Evolutionary conservation across 1,140 invertebrate species (phyloP).

Genomic region (Lanistes nyassanus): DNA sequence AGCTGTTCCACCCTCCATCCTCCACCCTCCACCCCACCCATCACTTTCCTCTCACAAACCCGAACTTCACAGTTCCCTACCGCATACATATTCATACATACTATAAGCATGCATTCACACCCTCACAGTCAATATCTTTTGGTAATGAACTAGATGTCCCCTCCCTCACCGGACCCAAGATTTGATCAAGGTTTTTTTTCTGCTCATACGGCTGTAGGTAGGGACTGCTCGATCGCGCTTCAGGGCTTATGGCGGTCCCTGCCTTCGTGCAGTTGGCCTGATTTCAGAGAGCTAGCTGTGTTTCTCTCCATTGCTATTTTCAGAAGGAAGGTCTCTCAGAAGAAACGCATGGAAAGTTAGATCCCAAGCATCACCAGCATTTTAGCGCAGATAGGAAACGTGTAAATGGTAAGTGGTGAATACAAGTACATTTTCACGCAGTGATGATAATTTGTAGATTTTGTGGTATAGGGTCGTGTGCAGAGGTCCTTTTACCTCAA

Average conservation of each 20-base stretch:
- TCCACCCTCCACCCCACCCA: not conserved
- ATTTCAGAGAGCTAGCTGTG: no score
- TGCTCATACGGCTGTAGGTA: not conserved
- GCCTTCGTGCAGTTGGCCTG: no score
- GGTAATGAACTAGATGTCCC: not conserved
- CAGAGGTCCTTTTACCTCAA: not conserved
- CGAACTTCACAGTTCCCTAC: not conserved
- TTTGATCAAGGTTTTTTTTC: not conserved
- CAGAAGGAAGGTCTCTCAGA: no score
- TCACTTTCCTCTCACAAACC: not conserved
- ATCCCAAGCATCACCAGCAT: not conserved
- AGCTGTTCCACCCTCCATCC: not conserved
- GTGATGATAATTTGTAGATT: not conserved
- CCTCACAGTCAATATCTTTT: not conserved
- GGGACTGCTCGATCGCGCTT: no score
- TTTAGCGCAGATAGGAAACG: not conserved
- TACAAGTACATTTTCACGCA: not conserved
- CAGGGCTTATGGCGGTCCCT: no score
- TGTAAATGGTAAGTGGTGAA: not conserved
- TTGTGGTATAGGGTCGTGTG: not conserved
- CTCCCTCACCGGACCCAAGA: constrained; percentile 1
- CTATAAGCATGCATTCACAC: not conserved
- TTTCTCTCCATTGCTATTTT: no score
- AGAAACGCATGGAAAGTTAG: no score
- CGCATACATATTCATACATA: constrained; percentile 1